Base-by-base conservation (phyloP, 2,888 invertebrate species). In the Synergus gifuensis region DNA sequence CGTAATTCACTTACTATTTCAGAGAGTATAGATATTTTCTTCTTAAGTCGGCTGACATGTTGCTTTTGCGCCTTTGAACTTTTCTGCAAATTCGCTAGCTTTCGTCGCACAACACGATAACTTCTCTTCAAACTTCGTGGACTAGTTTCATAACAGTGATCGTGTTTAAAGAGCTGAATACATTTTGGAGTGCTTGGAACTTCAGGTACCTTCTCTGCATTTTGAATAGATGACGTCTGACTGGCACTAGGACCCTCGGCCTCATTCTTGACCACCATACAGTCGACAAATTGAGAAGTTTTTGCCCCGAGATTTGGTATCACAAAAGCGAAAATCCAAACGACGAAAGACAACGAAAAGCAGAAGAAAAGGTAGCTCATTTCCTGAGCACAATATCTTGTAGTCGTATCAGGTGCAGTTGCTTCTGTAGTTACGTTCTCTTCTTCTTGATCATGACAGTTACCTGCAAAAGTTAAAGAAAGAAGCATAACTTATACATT, bases 1-100 rank as follows among this genome's bases (percentile, higher is more conserved):
- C 69, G 67, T n/a, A 81, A 40, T 62, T 78, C 58, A 58, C 76
- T 58, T 64, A 81, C 76, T 11, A 81, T 69, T 16, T 77, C 76
- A 49, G 73, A 73, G 14, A 81, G 73, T 7, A 77, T 64, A 14
- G 40, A 3, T n/a, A 77, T 36, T 16, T n/a, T 77, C 49, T 77
- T 81, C 4, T 79, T 42, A 22, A 81, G 44, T 5, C 76, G 46
- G 14, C 18, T 49, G 8, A 77, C 36, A n/a, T 77, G 22, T 22
- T 79, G 69, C 18, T 81, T 64, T 16, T 73, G 63, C 14, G 63
- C 40, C 4, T 22, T 60, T 1, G 64, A 28, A 16, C 54, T 54
- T 22, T 14, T 54, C 18, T 40, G 18, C 4, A 67, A 22, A 67
- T 1, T 44, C 16, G 4, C 12, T 44, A 67, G n/a, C 22, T 44